These are phyloP conservation scores for Oryctolagus cuniculus DNA, from an alignment of 2,113 vertebrate species.

Conservation along the genomic window DNA sequence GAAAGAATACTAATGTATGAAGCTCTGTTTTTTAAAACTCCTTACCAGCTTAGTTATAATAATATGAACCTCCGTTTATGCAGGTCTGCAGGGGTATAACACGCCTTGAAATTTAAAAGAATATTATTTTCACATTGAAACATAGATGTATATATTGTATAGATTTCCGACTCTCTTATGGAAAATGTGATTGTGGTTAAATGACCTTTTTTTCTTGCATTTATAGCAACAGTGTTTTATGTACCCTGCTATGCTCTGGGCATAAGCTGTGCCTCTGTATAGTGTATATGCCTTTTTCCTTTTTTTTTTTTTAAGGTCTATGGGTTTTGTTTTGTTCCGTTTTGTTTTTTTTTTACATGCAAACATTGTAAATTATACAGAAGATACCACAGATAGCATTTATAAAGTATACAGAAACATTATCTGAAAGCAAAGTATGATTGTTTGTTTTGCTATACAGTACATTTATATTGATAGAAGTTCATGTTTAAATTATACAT, in stretches of 20 bases:
- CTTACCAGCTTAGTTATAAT: conserved; percentile 87
- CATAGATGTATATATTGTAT: conserved; percentile 93
- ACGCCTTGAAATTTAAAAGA: conserved; percentile 90
- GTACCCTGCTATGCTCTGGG: conserved; percentile 86
- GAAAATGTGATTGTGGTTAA: conserved; percentile 90
- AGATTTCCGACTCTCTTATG: conserved; percentile 91
- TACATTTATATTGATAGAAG: conserved; percentile 92
- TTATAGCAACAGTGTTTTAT: conserved; percentile 87
- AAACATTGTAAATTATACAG: conserved; percentile 92
- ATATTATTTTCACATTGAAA: conserved; percentile 93
- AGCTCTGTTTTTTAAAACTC: conserved; percentile 86
- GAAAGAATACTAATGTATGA: conserved; percentile 84
- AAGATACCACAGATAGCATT: conserved; percentile 91
- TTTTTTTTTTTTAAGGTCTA: conserved; percentile 81
- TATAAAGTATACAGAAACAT: conserved; percentile 93
- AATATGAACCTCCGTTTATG: conserved; percentile 89
- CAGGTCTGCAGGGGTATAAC: conserved; percentile 87
- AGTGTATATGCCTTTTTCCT: conserved; percentile 89
- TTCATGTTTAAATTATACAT: conserved; percentile 93
- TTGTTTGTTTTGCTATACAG: conserved; percentile 91
- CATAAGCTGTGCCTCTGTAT: conserved; percentile 89
- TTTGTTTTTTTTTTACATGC: conserved; percentile 86
- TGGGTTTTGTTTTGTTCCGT: conserved; percentile 74
- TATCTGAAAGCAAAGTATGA: conserved; percentile 92
- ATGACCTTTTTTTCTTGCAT: conserved; percentile 87